A percentile compares a stretch with the other conserved stretches of the same genome.
Conservation (phyloP, 1,140 invertebrate species). For the Charaxes varanes region DNA sequence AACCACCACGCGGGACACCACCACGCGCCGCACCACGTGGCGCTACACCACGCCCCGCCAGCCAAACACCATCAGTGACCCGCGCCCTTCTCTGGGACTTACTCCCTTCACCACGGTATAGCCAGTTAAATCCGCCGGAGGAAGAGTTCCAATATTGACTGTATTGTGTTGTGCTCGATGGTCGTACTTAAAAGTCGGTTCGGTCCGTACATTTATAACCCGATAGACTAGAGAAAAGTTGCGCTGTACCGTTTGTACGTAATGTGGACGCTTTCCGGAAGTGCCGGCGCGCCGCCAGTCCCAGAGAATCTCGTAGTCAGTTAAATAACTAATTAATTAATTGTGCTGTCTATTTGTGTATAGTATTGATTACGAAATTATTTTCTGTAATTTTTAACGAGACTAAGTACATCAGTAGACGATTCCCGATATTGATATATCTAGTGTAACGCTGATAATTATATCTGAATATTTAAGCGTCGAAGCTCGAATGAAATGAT, state of each 20-base stretch:
- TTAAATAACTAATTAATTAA: no score
- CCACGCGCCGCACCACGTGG: constrained; percentile 82
- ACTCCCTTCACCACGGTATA: constrained; percentile 78
- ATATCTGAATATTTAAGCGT: constrained; percentile 66
- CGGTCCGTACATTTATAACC: constrained; percentile 43
- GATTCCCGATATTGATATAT: constrained; percentile 70
- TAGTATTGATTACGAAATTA: constrained; percentile 71
- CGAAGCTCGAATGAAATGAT: constrained; percentile 53
- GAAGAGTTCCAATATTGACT: constrained; percentile 46
- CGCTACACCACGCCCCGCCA: constrained; percentile 80
- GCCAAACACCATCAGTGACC: constrained; percentile 92
- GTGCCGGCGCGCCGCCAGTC: constrained; percentile 46
- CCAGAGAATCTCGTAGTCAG: constrained; percentile 67
- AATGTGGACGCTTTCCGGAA: constrained; percentile 48
- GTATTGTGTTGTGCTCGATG: constrained; percentile 41
- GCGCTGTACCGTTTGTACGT: constrained; percentile 56
- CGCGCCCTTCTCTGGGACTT: constrained; percentile 85
- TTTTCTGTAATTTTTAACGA: constrained; percentile 69
- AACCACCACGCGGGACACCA: constrained; percentile 80
- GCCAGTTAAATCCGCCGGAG: constrained; percentile 69
- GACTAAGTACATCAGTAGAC: constrained; percentile 67
- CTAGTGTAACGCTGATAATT: constrained; percentile 63
- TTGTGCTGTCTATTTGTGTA: constrained; percentile 72
- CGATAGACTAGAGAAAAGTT: constrained; percentile 34
- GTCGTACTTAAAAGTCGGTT: constrained; percentile 47